A percentile compares a stretch with the other conserved stretches of the same genome.
Evolutionary conservation across 2,797 vertebrate species (phyloP).

Genomic region (Masticophis lateralis): DNA sequence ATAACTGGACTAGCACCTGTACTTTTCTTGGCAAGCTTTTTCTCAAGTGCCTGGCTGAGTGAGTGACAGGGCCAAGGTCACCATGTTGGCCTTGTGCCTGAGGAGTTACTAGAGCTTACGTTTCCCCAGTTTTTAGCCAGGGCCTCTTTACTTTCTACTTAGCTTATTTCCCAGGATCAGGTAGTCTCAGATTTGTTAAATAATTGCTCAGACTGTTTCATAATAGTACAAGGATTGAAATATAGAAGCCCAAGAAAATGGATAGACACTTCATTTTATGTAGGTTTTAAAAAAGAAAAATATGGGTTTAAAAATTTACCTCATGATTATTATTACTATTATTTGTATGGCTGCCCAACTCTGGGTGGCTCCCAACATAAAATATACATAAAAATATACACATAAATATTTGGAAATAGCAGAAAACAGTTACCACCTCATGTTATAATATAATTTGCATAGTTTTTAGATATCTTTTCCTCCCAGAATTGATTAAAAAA

Average conservation of each 20-base stretch:
- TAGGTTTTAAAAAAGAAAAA: not conserved
- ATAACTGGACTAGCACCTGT: not conserved
- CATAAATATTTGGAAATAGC: not conserved
- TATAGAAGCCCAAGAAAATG: not conserved
- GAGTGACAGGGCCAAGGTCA: not conserved
- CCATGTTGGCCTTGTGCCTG: not conserved
- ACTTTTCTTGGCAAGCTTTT: not conserved
- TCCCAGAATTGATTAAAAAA: not conserved
- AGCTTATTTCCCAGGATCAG: not conserved
- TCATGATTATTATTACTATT: not conserved
- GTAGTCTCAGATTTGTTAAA: not conserved
- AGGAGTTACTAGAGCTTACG: not conserved
- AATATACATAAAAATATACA: not conserved
- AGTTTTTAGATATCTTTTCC: not conserved
- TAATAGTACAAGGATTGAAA: not conserved
- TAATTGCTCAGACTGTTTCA: not conserved
- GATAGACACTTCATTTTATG: not conserved
- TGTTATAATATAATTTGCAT: not conserved
- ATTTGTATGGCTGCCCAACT: not conserved
- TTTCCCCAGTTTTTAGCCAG: not conserved
- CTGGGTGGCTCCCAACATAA: not conserved
- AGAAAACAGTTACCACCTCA: not conserved
- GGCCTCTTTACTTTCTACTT: not conserved
- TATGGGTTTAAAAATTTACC: not conserved
- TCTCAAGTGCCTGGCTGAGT: not conserved